A percentile compares a stretch with the other conserved stretches of the same genome.
phyloP scores from a whole-genome alignment of 2,888 invertebrate genomes.

The Fissipunctia ypsillon region DNA sequence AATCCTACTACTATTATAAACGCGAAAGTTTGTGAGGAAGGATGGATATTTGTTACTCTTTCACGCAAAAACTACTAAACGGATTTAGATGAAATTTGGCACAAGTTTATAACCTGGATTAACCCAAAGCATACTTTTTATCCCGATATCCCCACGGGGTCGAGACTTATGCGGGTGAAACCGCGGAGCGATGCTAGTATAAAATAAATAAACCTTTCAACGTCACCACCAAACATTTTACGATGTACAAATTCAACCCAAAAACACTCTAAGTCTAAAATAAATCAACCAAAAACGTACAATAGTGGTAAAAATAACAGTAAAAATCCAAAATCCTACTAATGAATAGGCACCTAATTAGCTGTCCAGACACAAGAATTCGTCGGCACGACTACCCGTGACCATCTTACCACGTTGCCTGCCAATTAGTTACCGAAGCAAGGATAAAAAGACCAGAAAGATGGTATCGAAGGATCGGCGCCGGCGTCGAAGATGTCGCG shows the following conservation, averaged over 20 bases:
- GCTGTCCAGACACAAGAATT: constrained; percentile 46
- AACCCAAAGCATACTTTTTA: no score
- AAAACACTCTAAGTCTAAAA: constrained; percentile 21
- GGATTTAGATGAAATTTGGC: no score
- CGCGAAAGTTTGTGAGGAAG: no score
- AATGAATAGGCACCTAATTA: constrained; percentile 69
- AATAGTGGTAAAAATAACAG: constrained; percentile 42
- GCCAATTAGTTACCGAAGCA: constrained; percentile 60
- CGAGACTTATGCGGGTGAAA: no score
- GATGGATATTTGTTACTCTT: no score
- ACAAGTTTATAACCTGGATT: no score
- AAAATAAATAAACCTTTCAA: not conserved
- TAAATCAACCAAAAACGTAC: constrained; percentile 42
- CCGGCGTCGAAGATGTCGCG: constrained; percentile 50
- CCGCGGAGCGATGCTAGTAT: no score
- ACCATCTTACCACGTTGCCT: constrained; percentile 61
- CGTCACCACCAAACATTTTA: not conserved
- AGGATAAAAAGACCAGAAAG: constrained; percentile 61
- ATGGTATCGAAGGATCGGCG: constrained; percentile 61
- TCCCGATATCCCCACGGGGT: no score
- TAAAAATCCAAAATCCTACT: constrained; percentile 36
- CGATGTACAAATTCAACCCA: not conserved
- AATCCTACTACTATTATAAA: no score
- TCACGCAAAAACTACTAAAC: no score
- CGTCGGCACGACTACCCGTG: constrained; percentile 66